These are phyloP conservation scores for Emydura subglobosa DNA, from an alignment of 2,113 vertebrate genomes.

Conservation along the genomic window DNA sequence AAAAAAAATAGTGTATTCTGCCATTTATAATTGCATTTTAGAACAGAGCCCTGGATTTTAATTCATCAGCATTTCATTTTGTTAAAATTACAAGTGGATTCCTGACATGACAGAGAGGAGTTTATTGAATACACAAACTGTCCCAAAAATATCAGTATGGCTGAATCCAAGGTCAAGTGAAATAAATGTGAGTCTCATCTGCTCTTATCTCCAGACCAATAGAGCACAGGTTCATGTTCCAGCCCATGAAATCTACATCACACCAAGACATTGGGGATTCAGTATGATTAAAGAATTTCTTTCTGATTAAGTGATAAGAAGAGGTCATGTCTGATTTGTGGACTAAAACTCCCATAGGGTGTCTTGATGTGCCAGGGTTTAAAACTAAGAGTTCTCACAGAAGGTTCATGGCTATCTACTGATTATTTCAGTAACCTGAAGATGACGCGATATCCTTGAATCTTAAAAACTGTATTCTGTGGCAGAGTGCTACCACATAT, in stretches of 20 bases:
- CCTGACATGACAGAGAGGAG: neutral
- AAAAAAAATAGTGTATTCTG: neutral
- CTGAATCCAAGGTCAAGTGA: neutral
- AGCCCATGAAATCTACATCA: rapidly evolving
- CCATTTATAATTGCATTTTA: constrained; percentile 44
- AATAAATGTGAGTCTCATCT: rapidly evolving
- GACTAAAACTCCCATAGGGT: neutral
- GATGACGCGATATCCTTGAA: rapidly evolving
- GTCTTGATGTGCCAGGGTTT: neutral
- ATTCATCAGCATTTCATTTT: constrained; percentile 19
- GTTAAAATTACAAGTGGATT: neutral
- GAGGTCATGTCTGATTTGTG: neutral
- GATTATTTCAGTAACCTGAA: neutral
- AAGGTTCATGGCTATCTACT: neutral
- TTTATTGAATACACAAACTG: rapidly evolving
- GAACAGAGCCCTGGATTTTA: constrained; percentile 22
- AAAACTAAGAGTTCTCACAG: neutral
- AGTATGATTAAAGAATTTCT: neutral
- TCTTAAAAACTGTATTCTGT: neutral
- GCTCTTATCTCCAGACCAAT: rapidly evolving
- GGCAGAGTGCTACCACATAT: rapidly evolving
- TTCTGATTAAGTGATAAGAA: neutral
- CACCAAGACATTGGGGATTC: neutral
- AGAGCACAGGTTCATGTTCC: rapidly evolving
- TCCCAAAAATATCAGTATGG: rapidly evolving